Percentiles rank a stretch among this genome's conserved stretches.
These are phyloP conservation scores for Scleropages formosus DNA, from an alignment of 2,797 vertebrate genomes.

Conservation along the genomic window DNA sequence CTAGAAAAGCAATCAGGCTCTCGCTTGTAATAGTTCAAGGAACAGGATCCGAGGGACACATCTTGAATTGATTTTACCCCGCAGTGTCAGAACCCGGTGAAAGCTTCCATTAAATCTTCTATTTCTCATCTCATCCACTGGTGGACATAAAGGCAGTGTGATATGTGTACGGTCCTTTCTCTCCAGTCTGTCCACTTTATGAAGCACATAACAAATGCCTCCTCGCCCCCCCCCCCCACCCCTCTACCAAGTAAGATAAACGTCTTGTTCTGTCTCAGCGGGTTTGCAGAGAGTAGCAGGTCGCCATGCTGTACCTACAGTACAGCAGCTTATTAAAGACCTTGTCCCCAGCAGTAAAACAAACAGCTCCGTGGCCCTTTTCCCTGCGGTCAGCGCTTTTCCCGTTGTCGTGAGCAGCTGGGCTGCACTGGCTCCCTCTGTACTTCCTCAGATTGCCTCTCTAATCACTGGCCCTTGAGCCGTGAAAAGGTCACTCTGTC, in stretches of 20 bases:
- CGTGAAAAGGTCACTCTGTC: slow-evolving; percentile 30
- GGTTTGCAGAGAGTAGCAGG: slow-evolving; percentile 24
- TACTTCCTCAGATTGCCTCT: slow-evolving; percentile 53
- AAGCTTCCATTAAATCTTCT: slow-evolving; percentile 40
- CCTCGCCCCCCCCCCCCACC: slow-evolving; percentile 1
- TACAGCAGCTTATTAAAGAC: slow-evolving; percentile 33
- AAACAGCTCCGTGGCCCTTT: slow-evolving; percentile 20
- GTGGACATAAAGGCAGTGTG: slow-evolving; percentile 12
- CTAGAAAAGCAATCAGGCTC: slow-evolving; percentile 33
- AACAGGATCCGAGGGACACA: slow-evolving; percentile 32
- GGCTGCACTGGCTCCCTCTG: slow-evolving; percentile 25
- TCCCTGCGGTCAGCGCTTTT: slow-evolving; percentile 18
- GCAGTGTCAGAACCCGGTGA: slow-evolving; percentile 24
- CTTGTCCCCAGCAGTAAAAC: slow-evolving; percentile 20
- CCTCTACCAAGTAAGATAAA: slow-evolving; percentile 25
- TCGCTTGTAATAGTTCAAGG: slow-evolving; percentile 30
- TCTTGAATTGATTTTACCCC: slow-evolving; percentile 40
- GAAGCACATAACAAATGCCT: slow-evolving; percentile 21
- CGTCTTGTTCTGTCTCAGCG: slow-evolving; percentile 28
- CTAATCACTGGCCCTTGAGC: slow-evolving; percentile 70
- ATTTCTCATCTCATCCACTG: slow-evolving; percentile 25
- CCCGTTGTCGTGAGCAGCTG: slow-evolving; percentile 9
- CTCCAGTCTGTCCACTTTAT: slow-evolving; percentile 20
- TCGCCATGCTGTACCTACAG: slow-evolving; percentile 24
- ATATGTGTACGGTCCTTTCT: slow-evolving; percentile 9